Evolutionary conservation across 2,888 invertebrate genomes (phyloP).

Genomic region (Pristionchus fissidentatus): DNA sequence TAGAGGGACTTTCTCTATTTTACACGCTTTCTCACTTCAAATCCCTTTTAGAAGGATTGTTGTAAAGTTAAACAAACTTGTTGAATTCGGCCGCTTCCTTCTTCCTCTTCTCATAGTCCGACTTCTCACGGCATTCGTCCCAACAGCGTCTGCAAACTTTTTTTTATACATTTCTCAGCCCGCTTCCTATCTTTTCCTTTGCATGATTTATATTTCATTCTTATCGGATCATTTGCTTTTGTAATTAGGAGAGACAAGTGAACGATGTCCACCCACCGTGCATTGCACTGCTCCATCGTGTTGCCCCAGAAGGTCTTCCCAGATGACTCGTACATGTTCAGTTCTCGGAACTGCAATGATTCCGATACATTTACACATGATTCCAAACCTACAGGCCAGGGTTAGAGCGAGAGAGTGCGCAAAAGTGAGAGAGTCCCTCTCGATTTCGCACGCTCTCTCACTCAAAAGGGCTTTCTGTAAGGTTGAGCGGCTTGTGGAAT

Average conservation of each 20-base stretch:
- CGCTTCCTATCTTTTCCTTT: no score
- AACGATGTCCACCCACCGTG: constrained; percentile 54
- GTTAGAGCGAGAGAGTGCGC: no score
- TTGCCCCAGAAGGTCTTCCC: constrained; percentile 87
- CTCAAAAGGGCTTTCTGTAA: no score
- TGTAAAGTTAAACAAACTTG: constrained; percentile 72
- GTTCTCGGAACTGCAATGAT: constrained; percentile 78
- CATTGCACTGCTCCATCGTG: constrained; percentile 83
- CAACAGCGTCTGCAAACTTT: constrained; percentile 68
- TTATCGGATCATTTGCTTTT: no score
- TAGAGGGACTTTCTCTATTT: not conserved
- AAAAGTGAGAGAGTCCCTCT: no score
- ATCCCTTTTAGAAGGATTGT: not conserved
- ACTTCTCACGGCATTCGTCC: constrained; percentile 75
- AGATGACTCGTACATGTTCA: constrained; percentile 88
- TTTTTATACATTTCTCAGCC: no score
- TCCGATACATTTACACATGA: not conserved
- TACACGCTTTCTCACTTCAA: no score
- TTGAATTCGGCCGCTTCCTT: constrained; percentile 75
- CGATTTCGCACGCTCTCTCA: no score
- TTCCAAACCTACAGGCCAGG: no score
- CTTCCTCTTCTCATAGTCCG: constrained; percentile 70
- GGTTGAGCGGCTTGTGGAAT: no score
- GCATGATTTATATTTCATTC: no score
- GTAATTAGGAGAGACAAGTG: no score